A percentile compares a stretch with the other conserved stretches of the same genome.
Conservation (phyloP, 1,140 invertebrate species). For the Neotoxoptera formosana region DNA sequence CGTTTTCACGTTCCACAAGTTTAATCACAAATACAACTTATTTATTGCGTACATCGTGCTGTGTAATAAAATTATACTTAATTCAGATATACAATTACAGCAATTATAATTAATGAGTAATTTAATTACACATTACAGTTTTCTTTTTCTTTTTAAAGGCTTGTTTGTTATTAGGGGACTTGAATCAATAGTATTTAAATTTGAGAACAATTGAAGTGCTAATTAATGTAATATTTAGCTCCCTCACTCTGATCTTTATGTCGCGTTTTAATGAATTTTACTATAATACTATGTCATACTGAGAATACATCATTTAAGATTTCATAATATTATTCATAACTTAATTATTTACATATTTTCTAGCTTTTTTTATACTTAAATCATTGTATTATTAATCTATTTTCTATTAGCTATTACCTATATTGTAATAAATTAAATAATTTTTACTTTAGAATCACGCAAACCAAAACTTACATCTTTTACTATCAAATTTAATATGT, state of each 20-base stretch:
- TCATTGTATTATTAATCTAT: neutral
- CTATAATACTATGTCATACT: neutral
- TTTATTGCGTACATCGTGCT: neutral
- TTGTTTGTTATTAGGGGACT: neutral
- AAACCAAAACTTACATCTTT: neutral
- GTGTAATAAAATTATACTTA: neutral
- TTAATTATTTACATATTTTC: too few species aligned
- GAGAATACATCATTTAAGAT: neutral
- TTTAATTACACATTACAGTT: neutral
- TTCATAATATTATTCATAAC: neutral
- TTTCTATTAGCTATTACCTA: too few species aligned
- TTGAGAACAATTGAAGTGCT: neutral
- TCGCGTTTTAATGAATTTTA: neutral
- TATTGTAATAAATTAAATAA: neutral
- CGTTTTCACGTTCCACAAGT: neutral
- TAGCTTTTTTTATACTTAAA: neutral
- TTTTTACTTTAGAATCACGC: neutral
- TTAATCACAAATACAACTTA: conserved; percentile 17
- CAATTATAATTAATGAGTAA: conserved; percentile 24
- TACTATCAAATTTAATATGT: too few species aligned
- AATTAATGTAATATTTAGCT: neutral
- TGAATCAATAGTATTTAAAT: neutral
- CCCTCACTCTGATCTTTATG: neutral
- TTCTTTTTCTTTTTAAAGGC: neutral
- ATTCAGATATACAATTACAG: neutral